Evolutionary conservation across 2,888 invertebrate genomes (phyloP).

Genomic region (Epistrophella euchroma): DNA sequence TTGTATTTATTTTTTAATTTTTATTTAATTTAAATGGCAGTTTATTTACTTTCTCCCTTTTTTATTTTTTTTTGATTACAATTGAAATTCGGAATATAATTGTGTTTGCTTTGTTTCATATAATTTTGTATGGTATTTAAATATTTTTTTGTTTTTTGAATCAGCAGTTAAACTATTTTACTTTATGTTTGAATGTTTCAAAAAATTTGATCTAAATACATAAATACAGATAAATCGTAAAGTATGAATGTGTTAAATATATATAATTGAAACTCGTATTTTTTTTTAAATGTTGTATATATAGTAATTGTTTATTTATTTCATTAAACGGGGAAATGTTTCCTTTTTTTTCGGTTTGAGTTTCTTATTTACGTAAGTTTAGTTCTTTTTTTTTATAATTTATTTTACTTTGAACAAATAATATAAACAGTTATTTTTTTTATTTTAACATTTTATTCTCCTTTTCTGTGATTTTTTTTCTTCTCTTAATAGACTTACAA

Average conservation of each 20-base stretch:
- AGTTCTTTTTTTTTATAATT: conserved; percentile 36
- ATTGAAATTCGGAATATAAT: conserved; percentile 72
- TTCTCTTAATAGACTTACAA: conserved; percentile 50
- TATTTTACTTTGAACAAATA: conserved; percentile 52
- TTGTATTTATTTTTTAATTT: conserved; percentile 43
- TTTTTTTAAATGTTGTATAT: conserved; percentile 51
- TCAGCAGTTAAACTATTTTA: conserved; percentile 78
- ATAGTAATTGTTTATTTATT: conserved; percentile 54
- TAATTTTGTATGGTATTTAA: conserved; percentile 23
- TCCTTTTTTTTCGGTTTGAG: conserved; percentile 27
- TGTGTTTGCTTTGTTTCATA: conserved; percentile 23
- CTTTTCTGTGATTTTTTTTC: conserved; percentile 14
- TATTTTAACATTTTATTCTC: conserved; percentile 42
- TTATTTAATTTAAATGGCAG: conserved; percentile 72
- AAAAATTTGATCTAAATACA: conserved; percentile 54
- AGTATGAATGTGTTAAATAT: conserved; percentile 54
- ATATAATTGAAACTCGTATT: conserved; percentile 72
- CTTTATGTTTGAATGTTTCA: conserved; percentile 66
- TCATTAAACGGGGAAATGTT: conserved; percentile 60
- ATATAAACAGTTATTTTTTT: conserved; percentile 60
- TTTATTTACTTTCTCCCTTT: conserved; percentile 58
- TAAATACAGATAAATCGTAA: conserved; percentile 61
- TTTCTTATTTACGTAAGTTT: conserved; percentile 26
- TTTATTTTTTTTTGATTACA: conserved; percentile 55
- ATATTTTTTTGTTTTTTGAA: conserved; percentile 71